These are phyloP conservation scores for Climacteris rufus DNA, from an alignment of 2,113 vertebrate genomes.

Conservation along the genomic window DNA sequence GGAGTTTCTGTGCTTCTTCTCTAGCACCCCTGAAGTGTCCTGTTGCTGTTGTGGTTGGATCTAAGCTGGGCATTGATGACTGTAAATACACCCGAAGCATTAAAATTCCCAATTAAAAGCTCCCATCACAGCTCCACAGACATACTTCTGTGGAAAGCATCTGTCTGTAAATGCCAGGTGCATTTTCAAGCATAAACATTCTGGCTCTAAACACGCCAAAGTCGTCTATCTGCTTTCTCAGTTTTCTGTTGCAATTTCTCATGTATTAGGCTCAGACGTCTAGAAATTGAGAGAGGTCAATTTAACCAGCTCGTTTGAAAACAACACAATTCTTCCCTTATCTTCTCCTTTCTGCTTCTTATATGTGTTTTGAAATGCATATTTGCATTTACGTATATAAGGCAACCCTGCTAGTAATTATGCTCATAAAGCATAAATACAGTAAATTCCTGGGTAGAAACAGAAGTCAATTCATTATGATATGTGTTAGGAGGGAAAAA, in stretches of 20 bases:
- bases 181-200: neutral
- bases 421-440: neutral
- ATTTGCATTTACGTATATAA: neutral
- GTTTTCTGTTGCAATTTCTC: neutral
- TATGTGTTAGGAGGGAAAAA: neutral
- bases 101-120: neutral
- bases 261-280: neutral
- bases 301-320: neutral
- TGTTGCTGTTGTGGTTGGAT: rapidly evolving
- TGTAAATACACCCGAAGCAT: neutral
- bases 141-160: neutral
- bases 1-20: neutral
- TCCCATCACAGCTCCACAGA: neutral
- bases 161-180: neutral
- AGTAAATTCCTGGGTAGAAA: neutral
- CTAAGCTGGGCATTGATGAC: rapidly evolving
- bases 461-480: neutral
- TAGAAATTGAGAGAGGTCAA: neutral
- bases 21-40: neutral
- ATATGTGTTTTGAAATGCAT: neutral
- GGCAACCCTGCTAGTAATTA: neutral
- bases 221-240: neutral
- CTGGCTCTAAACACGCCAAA: neutral
- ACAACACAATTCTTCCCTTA: neutral
- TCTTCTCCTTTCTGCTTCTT: neutral